Conservation (phyloP, 2,797 vertebrate species). For the Tragelaphus eurycerus region DNA sequence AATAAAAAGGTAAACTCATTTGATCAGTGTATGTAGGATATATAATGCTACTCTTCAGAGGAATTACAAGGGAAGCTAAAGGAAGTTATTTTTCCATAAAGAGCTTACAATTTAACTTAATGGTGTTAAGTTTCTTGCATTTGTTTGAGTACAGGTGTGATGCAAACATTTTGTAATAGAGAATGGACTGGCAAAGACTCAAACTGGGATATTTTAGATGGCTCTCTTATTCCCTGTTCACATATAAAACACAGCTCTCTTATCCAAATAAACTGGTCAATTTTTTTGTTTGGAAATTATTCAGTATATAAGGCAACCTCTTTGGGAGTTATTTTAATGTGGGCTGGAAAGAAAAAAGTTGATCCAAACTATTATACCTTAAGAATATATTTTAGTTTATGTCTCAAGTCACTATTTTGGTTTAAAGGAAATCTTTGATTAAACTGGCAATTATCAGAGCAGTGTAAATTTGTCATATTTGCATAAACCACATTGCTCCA, state of each 20-base stretch:
- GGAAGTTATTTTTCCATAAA: conserved; percentile 31
- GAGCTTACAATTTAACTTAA: conserved; percentile 17
- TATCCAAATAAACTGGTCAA: background rate
- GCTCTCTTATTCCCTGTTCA: background rate
- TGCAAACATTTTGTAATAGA: conserved; percentile 7
- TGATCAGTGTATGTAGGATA: background rate
- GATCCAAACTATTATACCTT: background rate
- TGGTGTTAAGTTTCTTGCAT: conserved; percentile 25
- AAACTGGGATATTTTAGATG: conserved; percentile 29
- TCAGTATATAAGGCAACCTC: background rate
- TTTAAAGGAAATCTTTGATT: conserved; percentile 45
- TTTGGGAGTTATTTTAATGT: background rate
- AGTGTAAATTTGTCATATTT: conserved; percentile 31
- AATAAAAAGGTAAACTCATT: background rate
- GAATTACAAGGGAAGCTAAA: conserved; percentile 32
- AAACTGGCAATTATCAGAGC: conserved; percentile 2
- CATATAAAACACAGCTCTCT: background rate
- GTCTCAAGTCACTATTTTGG: background rate
- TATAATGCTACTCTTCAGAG: background rate
- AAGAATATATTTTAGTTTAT: conserved; percentile 20
- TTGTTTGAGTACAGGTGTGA: background rate
- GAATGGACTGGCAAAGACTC: conserved; percentile 22
- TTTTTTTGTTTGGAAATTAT: conserved; percentile 35
- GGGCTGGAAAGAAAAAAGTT: background rate
- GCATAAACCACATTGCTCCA: background rate